These are phyloP conservation scores for Parnassius mnemosyne DNA, from an alignment of 2,888 invertebrate species.

Conservation along the genomic window DNA sequence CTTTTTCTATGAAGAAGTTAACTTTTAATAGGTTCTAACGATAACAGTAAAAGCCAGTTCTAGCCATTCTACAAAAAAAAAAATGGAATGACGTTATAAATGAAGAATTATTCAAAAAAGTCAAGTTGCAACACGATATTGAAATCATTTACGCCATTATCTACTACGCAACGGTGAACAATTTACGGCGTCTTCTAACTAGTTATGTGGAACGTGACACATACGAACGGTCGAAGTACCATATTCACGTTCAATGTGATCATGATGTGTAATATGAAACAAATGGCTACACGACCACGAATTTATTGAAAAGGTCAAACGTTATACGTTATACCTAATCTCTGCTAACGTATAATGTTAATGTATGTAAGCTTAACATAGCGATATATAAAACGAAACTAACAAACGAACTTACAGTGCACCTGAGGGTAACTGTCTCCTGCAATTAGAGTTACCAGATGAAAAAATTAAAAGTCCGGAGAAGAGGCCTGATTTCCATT, in stretches of 20 bases:
- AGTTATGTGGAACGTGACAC: conserved; percentile 3
- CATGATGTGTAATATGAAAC: conserved; percentile 10
- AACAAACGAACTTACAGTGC: too few species aligned
- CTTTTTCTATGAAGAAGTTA: too few species aligned
- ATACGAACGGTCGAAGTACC: background rate
- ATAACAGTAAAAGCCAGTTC: background rate
- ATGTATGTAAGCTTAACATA: too few species aligned
- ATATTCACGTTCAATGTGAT: background rate
- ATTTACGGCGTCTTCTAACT: conserved; percentile 4
- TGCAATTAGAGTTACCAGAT: too few species aligned
- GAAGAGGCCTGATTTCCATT: too few species aligned
- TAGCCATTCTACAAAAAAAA: background rate
- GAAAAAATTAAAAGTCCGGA: too few species aligned
- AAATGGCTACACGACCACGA: conserved; percentile 24
- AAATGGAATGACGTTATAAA: background rate
- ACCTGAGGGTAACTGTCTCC: too few species aligned
- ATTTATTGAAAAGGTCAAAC: conserved; percentile 38
- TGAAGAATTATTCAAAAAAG: background rate
- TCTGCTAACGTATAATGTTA: background rate
- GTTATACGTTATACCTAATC: conserved; percentile 27
- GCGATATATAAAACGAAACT: too few species aligned
- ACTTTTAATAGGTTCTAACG: background rate
- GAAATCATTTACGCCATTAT: conserved; percentile 19
- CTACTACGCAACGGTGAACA: background rate
- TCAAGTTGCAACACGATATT: conserved; percentile 17